Base-by-base conservation (phyloP, 2,797 vertebrate genomes). In the Taeniopygia guttata region DNA sequence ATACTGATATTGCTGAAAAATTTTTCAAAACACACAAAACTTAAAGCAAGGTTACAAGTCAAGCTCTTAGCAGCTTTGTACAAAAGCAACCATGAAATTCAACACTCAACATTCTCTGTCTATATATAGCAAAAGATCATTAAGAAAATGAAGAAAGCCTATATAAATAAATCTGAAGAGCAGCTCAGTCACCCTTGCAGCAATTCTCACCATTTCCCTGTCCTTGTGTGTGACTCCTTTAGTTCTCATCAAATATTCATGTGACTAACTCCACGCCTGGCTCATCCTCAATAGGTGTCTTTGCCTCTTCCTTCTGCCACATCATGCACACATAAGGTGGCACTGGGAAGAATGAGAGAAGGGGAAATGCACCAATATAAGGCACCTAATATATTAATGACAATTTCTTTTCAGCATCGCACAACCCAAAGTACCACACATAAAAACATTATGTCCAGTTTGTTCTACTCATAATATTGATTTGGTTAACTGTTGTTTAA, bases 191-290 rank as follows among this genome's bases (percentile, higher is more conserved):
- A 94, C 69, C 29, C 54, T 86, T 76, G 77, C 7, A 58, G 51
- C 11, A 76, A 56, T 89, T 91, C 62, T 55, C 59, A 89, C 58
- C 89, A 58, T n/a, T 70, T 80, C 34, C 42, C 66, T 73, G 82
- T 56, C 90, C 80, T 89, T 63, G 59, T 10, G n/a, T 82, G 54
- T 19, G 67, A 92, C 84, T 90, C 38, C 32, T 89, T 92, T 49
- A 87, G 68, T 59, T 78, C 73, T 87, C 90, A 96, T 85, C 21
- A 95, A 89, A 95, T 88, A 93, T 86, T 85, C 55, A 89, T 78
- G 55, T 7, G 1, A 63, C 51, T 38, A 85, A 21, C 36, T 80
- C 56, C 62, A 59, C 3, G 60, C 40, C 62, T 63, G 34, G 48
- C 52, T 87, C 79, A 55, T 59, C 73, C 48, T 73, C 63, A 94